Evolutionary conservation across 2,888 invertebrate species (phyloP).

Genomic region (Drosophila longiperda): DNA sequence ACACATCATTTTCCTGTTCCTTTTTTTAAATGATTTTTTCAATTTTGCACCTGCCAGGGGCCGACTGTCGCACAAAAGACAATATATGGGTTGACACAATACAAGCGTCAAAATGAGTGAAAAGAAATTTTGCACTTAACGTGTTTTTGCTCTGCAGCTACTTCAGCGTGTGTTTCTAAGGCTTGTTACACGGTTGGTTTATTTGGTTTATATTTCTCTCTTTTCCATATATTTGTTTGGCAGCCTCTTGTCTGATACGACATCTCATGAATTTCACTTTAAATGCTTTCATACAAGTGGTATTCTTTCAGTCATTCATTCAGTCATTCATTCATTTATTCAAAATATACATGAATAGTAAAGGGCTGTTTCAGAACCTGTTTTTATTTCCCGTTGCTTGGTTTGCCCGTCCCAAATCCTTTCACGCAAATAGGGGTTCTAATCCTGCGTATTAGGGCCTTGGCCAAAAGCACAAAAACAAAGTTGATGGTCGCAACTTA

Average conservation of each 20-base stretch:
- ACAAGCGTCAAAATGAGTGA: constrained; percentile 75
- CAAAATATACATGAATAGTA: constrained; percentile 52
- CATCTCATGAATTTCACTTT: constrained; percentile 59
- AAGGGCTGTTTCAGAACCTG: constrained; percentile 31
- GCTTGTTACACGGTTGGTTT: constrained; percentile 53
- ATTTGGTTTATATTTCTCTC: constrained; percentile 27
- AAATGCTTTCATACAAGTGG: constrained; percentile 55
- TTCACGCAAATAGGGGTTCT: constrained; percentile 48
- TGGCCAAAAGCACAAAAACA: constrained; percentile 43
- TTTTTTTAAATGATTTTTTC: constrained; percentile 53
- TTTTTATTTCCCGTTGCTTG: constrained; percentile 10
- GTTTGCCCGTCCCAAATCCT: constrained; percentile 54
- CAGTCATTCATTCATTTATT: constrained; percentile 51
- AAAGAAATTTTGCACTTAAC: constrained; percentile 81
- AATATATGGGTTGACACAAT: constrained; percentile 43
- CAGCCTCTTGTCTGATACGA: constrained; percentile 64
- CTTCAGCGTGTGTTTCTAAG: constrained; percentile 53
- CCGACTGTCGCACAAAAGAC: constrained; percentile 43
- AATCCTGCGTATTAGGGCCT: constrained; percentile 54
- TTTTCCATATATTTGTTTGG: constrained; percentile 59
- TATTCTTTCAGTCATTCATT: constrained; percentile 64
- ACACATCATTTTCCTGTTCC: constrained; percentile 21
- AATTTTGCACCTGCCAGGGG: constrained; percentile 66
- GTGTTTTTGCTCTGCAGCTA: constrained; percentile 61
- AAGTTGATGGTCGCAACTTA: constrained; percentile 14